Evolutionary conservation across 2,888 invertebrate genomes (phyloP), one percentile per base, ranked within the genome.

Genomic region (Petrolisthes cinctipes): DNA sequence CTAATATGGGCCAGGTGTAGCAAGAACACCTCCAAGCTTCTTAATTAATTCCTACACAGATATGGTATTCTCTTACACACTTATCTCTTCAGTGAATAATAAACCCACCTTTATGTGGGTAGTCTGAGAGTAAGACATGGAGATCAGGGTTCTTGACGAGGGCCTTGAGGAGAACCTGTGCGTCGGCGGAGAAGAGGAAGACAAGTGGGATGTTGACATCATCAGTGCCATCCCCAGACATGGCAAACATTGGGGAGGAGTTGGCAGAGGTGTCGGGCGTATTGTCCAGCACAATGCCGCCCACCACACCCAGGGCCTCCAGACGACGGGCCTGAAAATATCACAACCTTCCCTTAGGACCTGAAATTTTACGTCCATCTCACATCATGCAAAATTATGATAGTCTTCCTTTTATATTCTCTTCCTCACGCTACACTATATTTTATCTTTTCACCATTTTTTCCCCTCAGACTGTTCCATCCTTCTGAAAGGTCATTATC

Each of bases 171-270:
- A 98, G 93, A 91, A 95, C 94, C 17, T 94, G 93, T 1, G 96
- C 97, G 93, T 98, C 97, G 89, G 94, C 94, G 6, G 95, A 94
- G 92, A 97, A 98, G 85, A 98, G 94, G 92, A 98, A 98, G 9
- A 98, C 96, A n/a, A 97, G 95, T 0, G 98, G 97, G 92, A 98
- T 97, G 91, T 93, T 94, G 7, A 98, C 96, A 92, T 98, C 97
- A 91, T 96, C 96, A 53, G 94, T 95, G 0, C 97, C 97, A 93
- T 99, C 98, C 1, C 98, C 98, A 0, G 98, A 97, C 99, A 99
- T 99, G 5, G 98, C 97, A 93, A 99, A 99, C 93, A 98, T 95
- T 0, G 97, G 96, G 23, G 88, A 95, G 83, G 94, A 95, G 57
- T 95, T 94, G 76, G 96, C 95, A 85, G 96, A 96, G 66, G 96